Evolutionary conservation across 2,888 invertebrate genomes (phyloP).

Genomic region (Rhorus exstirpatorius): DNA sequence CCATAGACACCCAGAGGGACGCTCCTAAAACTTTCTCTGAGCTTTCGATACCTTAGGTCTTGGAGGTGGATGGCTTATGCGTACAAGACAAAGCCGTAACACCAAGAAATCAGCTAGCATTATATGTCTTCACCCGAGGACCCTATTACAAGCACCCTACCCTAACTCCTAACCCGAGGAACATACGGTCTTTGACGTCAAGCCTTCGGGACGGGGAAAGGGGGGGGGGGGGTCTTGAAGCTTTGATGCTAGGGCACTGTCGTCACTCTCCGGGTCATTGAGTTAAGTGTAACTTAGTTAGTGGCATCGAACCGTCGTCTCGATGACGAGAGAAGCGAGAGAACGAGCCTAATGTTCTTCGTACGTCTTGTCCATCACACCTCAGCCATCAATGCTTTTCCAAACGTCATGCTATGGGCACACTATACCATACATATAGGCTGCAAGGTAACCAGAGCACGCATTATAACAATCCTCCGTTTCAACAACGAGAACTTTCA

Average conservation of each 20-base stretch:
- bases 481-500: slow-evolving; percentile 64
- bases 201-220: no score
- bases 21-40: slow-evolving; percentile 42
- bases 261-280: slow-evolving; percentile 75
- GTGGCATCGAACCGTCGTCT: slow-evolving; percentile 75
- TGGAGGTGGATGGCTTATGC: neutral
- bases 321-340: slow-evolving; percentile 64
- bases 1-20: neutral
- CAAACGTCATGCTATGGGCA: neutral
- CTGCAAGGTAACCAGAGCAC: slow-evolving; percentile 11
- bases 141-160: slow-evolving; percentile 12
- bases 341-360: slow-evolving; percentile 33
- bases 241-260: slow-evolving; percentile 74
- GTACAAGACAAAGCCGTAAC: slow-evolving; percentile 1
- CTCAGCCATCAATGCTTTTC: slow-evolving; percentile 17
- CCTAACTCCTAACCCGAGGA: slow-evolving; percentile 44
- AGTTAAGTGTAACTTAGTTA: slow-evolving; percentile 79
- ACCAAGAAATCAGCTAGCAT: slow-evolving; percentile 29
- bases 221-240: slow-evolving; percentile 60
- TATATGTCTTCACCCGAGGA: slow-evolving; percentile 45
- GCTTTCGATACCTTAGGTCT: slow-evolving; percentile 36
- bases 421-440: neutral
- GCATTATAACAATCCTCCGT: slow-evolving; percentile 39
- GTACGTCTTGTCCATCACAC: slow-evolving; percentile 19
- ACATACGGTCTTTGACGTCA: slow-evolving; percentile 61